Base-by-base conservation (phyloP, 2,113 vertebrate species). In the Nibea albiflora region DNA sequence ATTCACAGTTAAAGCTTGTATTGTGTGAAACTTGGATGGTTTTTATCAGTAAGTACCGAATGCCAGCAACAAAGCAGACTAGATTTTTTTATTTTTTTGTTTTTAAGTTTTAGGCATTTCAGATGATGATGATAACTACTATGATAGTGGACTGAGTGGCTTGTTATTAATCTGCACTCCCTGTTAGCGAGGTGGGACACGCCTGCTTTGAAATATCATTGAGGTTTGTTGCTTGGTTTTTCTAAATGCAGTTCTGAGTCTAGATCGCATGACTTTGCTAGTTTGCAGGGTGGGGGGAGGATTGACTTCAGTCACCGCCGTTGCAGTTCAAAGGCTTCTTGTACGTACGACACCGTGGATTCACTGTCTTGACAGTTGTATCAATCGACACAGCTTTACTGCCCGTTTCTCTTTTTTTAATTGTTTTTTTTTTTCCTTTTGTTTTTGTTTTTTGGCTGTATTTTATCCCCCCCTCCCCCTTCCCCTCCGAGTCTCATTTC, bases 401-500 rank as follows among this genome's bases (percentile, higher is more conserved):
- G 74, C 80, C 73, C 16, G 5, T 73, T 70, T 76, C 12, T 57
- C 63, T 60, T 10, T 39, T 79, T 49, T 39, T 57, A 42, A 19
- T 50, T 35, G n/a, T 68, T 15, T 81, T 82, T 85, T 12, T 68
- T 9, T 47, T 28, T 35, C 62, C 39, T 5, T 64, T 76, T 56
- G 22, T 71, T 14, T 81, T 81, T 85, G 71, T 11, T 56, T 79
- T 78, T 64, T 39, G 57, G 76, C 87, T 91, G 53, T 87, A 83
- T 91, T 91, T 90, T 81, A 47, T 83, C 83, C 31, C 49, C 44
- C 24, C 54, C n/a, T 67, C 81, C 49, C 53, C 79, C 54, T 2
- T 74, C 72, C 52, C 73, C n/a, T n/a, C 87, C 75, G 3, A 71
- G 88, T 89, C 77, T 92, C 85, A 93, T 94, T 94, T 94, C 85